Evolutionary conservation across 2,113 vertebrate species (phyloP), one percentile per base, ranked within the genome.

Genomic region (Donacobius atricapilla): DNA sequence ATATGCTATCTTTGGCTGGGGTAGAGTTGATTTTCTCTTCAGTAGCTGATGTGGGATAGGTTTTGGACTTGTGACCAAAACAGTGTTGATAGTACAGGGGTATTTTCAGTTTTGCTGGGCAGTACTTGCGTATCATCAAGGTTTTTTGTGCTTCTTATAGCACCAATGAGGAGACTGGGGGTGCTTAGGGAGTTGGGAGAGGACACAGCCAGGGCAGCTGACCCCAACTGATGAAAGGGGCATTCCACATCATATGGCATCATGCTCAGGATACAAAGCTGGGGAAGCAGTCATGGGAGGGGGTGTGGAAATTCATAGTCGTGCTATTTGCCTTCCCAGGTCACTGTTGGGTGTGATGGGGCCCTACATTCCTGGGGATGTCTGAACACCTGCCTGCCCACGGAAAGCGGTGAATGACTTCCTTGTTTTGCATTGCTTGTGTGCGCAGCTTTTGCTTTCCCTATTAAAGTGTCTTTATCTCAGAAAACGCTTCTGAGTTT

Each of bases 381-480:
- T 47, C 35, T 92, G 83, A 92, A 39, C 42, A 56, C 42, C 28
- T 63, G 31, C 35, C 54, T 75, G 47, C 54, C 31, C 48, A 18
- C 0, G 3, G 42, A 39, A 56, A 22, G 42, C 3, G 0, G 11
- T 25, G 42, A 63, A 61, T 69, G 8, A 44, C 50, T 73, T 33
- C 61, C 27, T 50, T 87, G 33, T 42, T 87, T 54, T 56, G 35
- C 40, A 30, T 22, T 75, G 54, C 33, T 68, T 56, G 48, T 1
- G 0, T 68, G 56, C 0, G 2, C 54, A 69, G 61, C 23, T 81
- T 91, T 56, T 91, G 69, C 69, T 39, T 81, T 81, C 28, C 47
- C 37, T 69, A 4, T n/a, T 63, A 39, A 56, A 81, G 30, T 39
- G 69, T n/a, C 35, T 69, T 87, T 44, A 69, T 81, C 33, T 69